These are phyloP conservation scores for Hypomecis punctinalis DNA, from an alignment of 2,888 invertebrate genomes.

Conservation along the genomic window DNA sequence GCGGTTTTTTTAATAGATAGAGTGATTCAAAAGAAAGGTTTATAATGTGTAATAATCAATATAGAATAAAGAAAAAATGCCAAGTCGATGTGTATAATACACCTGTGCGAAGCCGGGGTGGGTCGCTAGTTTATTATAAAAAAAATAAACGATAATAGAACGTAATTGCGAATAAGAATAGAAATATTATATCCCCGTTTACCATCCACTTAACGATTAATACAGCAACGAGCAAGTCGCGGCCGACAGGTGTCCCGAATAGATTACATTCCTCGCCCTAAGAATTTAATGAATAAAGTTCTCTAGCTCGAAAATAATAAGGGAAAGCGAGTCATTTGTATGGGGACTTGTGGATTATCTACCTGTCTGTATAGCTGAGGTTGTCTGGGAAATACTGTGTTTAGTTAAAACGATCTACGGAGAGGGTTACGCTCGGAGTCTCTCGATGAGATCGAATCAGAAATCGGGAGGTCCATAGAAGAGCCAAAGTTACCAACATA, in stretches of 20 bases:
- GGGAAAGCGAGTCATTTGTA: conserved; percentile 25
- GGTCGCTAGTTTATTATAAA: too few relatives aligned
- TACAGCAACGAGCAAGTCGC: conserved; percentile 54
- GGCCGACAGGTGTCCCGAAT: conserved; percentile 61
- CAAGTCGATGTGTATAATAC: too few relatives aligned
- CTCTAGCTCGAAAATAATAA: conserved; percentile 43
- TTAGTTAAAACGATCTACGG: background rate
- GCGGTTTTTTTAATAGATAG: too few relatives aligned
- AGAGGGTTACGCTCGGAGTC: too few relatives aligned
- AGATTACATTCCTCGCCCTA: conserved; percentile 55
- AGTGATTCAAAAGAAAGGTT: too few relatives aligned
- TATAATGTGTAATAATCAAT: too few relatives aligned
- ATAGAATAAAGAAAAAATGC: too few relatives aligned
- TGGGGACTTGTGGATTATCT: background rate
- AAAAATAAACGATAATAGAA: too few relatives aligned
- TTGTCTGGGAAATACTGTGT: background rate
- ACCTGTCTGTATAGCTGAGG: background rate
- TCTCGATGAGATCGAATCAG: too few relatives aligned
- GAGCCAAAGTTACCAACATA: too few relatives aligned
- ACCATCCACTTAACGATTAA: conserved; percentile 46
- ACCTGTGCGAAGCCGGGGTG: too few relatives aligned
- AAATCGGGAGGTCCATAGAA: too few relatives aligned
- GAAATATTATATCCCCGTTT: conserved; percentile 7
- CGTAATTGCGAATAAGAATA: background rate
- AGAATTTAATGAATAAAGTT: conserved; percentile 67